These are phyloP conservation scores for Aleadryas rufinucha DNA, from an alignment of 2,113 vertebrate genomes.

Conservation along the genomic window DNA sequence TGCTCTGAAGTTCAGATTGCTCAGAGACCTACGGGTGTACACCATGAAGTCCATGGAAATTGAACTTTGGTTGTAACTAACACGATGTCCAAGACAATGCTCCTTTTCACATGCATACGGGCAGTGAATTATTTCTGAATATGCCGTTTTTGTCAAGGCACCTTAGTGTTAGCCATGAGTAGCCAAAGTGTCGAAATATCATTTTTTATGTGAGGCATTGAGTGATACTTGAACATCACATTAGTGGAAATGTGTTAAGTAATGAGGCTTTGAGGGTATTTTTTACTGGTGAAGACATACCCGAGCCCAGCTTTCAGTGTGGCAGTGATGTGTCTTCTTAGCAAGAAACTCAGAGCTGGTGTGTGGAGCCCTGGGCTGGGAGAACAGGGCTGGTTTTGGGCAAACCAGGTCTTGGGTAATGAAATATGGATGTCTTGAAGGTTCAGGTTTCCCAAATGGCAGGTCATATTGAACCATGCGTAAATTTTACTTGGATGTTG, in stretches of 20 bases:
- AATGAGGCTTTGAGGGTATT: not conserved
- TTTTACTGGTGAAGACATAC: not conserved
- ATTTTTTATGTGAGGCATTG: not conserved
- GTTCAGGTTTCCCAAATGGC: not conserved
- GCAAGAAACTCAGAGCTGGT: not conserved
- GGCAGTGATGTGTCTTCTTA: not conserved
- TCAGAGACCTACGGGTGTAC: not conserved
- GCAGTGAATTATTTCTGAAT: not conserved
- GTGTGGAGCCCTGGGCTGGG: not conserved
- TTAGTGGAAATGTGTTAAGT: constrained; percentile 21
- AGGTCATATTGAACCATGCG: not conserved
- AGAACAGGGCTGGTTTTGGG: not conserved
- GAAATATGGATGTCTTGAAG: not conserved
- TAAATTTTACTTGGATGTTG: not conserved
- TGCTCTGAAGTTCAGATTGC: not conserved
- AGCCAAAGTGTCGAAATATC: not conserved
- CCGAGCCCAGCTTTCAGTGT: not conserved
- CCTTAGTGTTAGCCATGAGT: not conserved
- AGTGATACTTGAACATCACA: not conserved
- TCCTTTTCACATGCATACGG: rapidly evolving
- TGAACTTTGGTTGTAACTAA: not conserved
- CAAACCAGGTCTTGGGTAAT: not conserved
- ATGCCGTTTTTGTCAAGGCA: not conserved
- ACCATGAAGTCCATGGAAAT: not conserved
- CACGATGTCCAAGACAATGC: not conserved